Conservation (phyloP, 2,888 invertebrate species). For the Mythimna lalbum region DNA sequence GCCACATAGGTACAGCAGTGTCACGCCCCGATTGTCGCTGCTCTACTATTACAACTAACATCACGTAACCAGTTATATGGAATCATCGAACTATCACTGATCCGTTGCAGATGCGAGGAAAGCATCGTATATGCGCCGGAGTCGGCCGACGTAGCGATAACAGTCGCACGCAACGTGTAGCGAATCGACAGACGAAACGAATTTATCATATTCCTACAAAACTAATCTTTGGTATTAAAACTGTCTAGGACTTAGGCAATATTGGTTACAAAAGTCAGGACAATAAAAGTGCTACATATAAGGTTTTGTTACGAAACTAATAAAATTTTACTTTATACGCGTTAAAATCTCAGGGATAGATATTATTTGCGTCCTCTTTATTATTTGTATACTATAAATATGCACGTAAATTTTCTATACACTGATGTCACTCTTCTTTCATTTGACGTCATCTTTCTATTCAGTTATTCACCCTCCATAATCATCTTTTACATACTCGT, state of each 20-base stretch:
- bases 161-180: conserved; percentile 63
- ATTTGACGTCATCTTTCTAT: no score
- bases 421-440: no score
- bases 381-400: no score
- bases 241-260: conserved; percentile 16
- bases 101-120: conserved; percentile 46
- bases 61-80: conserved; percentile 56
- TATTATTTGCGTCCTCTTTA: no score
- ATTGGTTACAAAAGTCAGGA: conserved; percentile 6
- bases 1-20: conserved; percentile 42
- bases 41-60: conserved; percentile 48
- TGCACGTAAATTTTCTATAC: no score
- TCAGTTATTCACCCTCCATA: neutral
- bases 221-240: conserved; percentile 5
- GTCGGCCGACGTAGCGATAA: conserved; percentile 65
- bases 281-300: neutral
- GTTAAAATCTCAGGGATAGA: neutral
- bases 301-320: conserved; percentile 13
- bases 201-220: conserved; percentile 43
- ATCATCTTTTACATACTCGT: neutral
- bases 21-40: conserved; percentile 59
- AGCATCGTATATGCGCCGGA: conserved; percentile 60
- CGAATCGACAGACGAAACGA: conserved; percentile 62
- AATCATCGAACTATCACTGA: conserved; percentile 41
- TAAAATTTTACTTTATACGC: no score